Percentiles rank a stretch among this genome's conserved stretches.
phyloP scores from a whole-genome alignment of 2,797 vertebrate species.

The Rhinophrynus dorsalis region DNA sequence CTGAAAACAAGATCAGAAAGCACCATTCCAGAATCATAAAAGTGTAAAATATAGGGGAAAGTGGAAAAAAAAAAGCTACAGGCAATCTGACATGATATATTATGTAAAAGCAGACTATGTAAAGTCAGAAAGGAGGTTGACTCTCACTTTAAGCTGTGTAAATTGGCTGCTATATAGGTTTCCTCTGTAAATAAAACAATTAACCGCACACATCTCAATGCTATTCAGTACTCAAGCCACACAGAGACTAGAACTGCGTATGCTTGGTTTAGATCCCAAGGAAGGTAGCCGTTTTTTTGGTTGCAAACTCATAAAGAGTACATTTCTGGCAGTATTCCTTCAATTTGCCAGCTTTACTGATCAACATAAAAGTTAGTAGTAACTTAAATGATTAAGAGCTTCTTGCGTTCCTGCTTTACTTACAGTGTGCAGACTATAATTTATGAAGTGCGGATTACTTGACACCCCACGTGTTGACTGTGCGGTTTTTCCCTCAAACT shows the following conservation, averaged over 20 bases:
- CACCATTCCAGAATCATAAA: too few relatives aligned
- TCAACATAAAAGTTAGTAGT: conserved; percentile 3
- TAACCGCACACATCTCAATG: conserved; percentile 6
- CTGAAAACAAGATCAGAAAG: too few relatives aligned
- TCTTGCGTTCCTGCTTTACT: background rate
- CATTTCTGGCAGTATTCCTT: background rate
- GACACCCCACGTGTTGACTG: background rate
- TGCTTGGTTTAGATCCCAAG: conserved; percentile 21
- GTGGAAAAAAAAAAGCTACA: too few relatives aligned
- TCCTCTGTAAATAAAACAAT: conserved; percentile 54
- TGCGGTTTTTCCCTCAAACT: background rate
- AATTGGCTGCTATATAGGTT: conserved; percentile 56
- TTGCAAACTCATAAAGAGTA: conserved; percentile 8
- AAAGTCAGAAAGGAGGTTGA: conserved; percentile 29
- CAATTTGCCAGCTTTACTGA: conserved; percentile 4
- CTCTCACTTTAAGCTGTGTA: conserved; percentile 56
- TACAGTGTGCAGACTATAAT: background rate
- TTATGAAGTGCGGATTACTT: conserved; percentile 33
- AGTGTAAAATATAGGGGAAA: too few relatives aligned
- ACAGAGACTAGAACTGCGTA: background rate
- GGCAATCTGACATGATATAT: too few relatives aligned
- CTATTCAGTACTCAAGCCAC: background rate
- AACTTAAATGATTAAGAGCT: conserved; percentile 6
- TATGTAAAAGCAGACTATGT: too few relatives aligned
- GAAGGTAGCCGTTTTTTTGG: background rate